Evolutionary conservation across 2,797 vertebrate genomes (phyloP).

Genomic region (Sebastes aleutianus): DNA sequence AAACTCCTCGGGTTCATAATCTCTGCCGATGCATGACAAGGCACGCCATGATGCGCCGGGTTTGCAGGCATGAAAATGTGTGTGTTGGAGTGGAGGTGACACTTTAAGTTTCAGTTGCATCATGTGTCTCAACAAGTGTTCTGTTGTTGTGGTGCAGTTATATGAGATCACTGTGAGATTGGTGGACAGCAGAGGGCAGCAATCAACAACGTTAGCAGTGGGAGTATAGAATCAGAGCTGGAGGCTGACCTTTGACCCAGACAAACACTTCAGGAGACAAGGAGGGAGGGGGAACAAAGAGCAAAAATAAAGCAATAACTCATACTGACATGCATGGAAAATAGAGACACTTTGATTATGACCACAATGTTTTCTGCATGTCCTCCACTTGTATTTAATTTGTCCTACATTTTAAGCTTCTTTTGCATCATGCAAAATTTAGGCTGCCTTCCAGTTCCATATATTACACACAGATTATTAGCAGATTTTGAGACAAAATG

Average conservation of each 20-base stretch:
- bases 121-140: background rate
- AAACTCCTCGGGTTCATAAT: constrained; percentile 18
- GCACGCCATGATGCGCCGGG: background rate
- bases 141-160: background rate
- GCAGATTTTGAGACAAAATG: background rate
- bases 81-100: background rate
- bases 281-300: background rate
- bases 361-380: background rate
- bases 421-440: background rate
- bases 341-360: background rate
- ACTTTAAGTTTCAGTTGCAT: background rate
- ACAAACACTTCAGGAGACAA: background rate
- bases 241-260: constrained; percentile 26
- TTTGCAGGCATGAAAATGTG: background rate
- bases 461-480: background rate
- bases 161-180: background rate
- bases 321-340: background rate
- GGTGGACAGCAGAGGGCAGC: constrained; percentile 71
- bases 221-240: background rate
- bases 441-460: background rate
- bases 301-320: background rate
- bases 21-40: background rate
- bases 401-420: no score
- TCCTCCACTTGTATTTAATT: accelerated
- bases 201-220: constrained; percentile 5